These are phyloP conservation scores for Aleadryas rufinucha DNA, from an alignment of 2,113 vertebrate species.

Conservation along the genomic window DNA sequence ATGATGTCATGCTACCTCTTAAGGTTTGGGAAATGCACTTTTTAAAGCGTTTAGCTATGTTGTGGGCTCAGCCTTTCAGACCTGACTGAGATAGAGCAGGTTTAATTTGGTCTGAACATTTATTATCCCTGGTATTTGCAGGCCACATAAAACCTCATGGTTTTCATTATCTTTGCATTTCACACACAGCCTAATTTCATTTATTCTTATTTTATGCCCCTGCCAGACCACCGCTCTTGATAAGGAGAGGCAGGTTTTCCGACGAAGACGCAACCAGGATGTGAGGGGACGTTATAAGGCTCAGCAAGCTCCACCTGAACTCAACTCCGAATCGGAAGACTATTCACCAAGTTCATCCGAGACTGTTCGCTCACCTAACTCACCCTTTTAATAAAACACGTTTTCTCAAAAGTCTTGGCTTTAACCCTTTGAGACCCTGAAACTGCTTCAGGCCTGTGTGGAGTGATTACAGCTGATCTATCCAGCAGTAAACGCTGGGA, in stretches of 20 bases:
- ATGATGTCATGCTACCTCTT: conserved; percentile 48
- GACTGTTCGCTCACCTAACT: conserved; percentile 92
- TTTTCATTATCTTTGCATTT: conserved; percentile 57
- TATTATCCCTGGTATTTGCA: conserved; percentile 41
- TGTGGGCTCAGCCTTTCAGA: conserved; percentile 49
- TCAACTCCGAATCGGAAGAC: conserved; percentile 93
- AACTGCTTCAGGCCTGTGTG: conserved; percentile 60
- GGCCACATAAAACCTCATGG: conserved; percentile 17
- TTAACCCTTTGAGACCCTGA: conserved; percentile 81
- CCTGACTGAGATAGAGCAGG: conserved; percentile 8
- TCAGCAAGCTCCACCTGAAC: conserved; percentile 81
- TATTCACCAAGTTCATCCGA: conserved; percentile 89
- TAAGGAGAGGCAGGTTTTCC: conserved; percentile 99
- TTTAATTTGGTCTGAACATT: conserved; percentile 43
- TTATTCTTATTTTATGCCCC: conserved; percentile 83
- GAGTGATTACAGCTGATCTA: conserved; percentile 62
- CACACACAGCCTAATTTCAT: conserved; percentile 76
- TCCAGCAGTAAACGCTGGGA: conserved; percentile 55
- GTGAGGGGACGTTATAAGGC: conserved; percentile 76
- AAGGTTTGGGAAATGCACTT: conserved; percentile 32
- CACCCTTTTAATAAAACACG: conserved; percentile 89
- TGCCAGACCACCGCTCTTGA: conserved; percentile 99
- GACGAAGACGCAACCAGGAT: conserved; percentile 96
- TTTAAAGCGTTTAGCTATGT: conserved; percentile 38
- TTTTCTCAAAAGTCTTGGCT: conserved; percentile 71